A percentile compares a stretch with the other conserved stretches of the same genome.
These are phyloP conservation scores for Aleiodes sp. DNA, from an alignment of 1,140 invertebrate species.

Conservation along the genomic window DNA sequence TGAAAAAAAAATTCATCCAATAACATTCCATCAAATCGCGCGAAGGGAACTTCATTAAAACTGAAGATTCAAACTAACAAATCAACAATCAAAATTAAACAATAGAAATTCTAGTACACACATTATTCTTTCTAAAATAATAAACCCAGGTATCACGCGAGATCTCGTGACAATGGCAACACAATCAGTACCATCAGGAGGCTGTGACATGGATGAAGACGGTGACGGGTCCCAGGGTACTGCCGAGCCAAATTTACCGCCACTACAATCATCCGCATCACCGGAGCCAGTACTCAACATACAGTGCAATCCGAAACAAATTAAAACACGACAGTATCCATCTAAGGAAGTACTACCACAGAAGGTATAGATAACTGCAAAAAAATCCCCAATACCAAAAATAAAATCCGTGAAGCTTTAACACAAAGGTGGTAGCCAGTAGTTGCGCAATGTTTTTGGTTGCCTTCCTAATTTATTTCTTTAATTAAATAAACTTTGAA, in stretches of 20 bases:
- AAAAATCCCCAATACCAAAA: slow-evolving; percentile 8
- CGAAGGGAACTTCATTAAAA: not conserved
- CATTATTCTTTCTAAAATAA: slow-evolving; percentile 43
- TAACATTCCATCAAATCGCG: too few species aligned
- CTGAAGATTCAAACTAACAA: not conserved
- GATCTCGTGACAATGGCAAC: slow-evolving; percentile 64
- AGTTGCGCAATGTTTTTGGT: slow-evolving; percentile 13
- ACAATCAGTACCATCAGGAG: slow-evolving; percentile 57
- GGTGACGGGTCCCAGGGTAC: slow-evolving; percentile 60
- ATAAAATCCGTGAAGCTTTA: slow-evolving; percentile 2
- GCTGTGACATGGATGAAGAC: slow-evolving; percentile 62
- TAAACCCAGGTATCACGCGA: slow-evolving; percentile 65
- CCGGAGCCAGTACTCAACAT: slow-evolving; percentile 57
- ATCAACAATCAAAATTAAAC: not conserved
- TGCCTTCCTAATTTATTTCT: not conserved
- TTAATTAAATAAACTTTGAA: slow-evolving; percentile 18
- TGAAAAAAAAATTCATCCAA: too few species aligned
- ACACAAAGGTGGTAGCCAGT: slow-evolving; percentile 22
- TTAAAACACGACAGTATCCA: slow-evolving; percentile 59
- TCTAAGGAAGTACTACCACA: slow-evolving; percentile 61
- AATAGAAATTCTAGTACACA: slow-evolving; percentile 9
- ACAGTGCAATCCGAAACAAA: slow-evolving; percentile 60
- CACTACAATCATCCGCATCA: slow-evolving; percentile 57
- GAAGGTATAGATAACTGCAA: slow-evolving; percentile 53
- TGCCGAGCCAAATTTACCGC: slow-evolving; percentile 56